Evolutionary conservation across 2,113 vertebrate genomes (phyloP), one percentile per base, ranked within the genome.

Genomic region (Anhinga anhinga): DNA sequence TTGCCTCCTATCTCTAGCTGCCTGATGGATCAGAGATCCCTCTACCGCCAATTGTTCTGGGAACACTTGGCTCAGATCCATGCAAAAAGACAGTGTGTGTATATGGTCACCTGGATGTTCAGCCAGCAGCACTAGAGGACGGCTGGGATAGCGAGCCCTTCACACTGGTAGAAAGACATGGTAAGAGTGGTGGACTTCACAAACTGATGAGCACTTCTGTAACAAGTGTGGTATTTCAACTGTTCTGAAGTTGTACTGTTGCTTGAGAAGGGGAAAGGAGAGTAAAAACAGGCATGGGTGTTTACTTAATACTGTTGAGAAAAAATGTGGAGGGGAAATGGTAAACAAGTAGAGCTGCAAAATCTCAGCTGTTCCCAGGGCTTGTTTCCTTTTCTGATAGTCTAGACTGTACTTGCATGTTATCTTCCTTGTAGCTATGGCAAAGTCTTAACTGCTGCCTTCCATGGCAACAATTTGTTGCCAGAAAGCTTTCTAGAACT

Each of bases 111-210:
- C 97, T 99, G 73, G 99, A 99, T 23, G 99, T 99, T 59, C 99
- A 99, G 92, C 99, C 99, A 9, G 99, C 99, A 1, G 97, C 94
- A 20, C 86, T 99, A 13, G 97, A 98, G 8, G 99, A 99, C 0
- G 99, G 99, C 81, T 99, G 99, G 99, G 99, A 99, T 55, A 99
- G 99, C 0, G 99, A 99, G 65, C 99, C 99, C 56, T 99, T 99
- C 97, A 99, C 98, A 2, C 80, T 99, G 98, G 98, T 98, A 72
- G 99, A 99, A 95, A 99, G 98, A 94, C 99, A 99, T 2, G 99
- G 99, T 99, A 96, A 98, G 97, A 56, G 20, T 4, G 15, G 10
- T 44, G n/a, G n/a, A 1, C 40, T 52, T 90, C 19, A 42, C 11
- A 66, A 22, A 50, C 23, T 47, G 36, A n/a, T 50, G 15, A 73